Evolutionary conservation across 2,888 invertebrate genomes (phyloP).

Genomic region (Eumacrocentrus americanus): DNA sequence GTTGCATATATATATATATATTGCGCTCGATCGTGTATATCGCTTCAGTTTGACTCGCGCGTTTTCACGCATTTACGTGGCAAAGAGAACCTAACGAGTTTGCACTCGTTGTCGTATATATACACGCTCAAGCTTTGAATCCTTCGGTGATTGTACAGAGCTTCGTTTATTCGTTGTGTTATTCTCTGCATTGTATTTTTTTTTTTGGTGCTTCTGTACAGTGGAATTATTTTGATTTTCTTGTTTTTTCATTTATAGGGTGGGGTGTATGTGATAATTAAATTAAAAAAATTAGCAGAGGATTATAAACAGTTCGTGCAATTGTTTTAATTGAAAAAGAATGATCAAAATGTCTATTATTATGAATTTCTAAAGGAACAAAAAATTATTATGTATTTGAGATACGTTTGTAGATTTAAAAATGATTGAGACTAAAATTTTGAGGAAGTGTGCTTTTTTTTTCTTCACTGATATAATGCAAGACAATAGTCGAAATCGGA

Average conservation of each 20-base stretch:
- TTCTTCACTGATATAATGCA: background rate
- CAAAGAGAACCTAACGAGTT: slow-evolving; percentile 38
- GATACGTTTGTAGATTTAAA: too few species aligned
- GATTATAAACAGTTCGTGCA: too few species aligned
- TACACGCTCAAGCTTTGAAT: slow-evolving; percentile 21
- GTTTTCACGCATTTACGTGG: slow-evolving; percentile 30
- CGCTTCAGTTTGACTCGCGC: background rate
- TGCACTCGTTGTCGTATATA: slow-evolving; percentile 21
- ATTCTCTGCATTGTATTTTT: too few species aligned
- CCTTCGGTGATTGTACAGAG: slow-evolving; percentile 20
- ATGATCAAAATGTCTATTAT: too few species aligned
- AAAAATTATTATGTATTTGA: too few species aligned
- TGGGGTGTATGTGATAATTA: too few species aligned
- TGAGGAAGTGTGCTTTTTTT: background rate
- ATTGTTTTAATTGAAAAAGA: too few species aligned
- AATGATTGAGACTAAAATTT: background rate
- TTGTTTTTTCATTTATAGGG: too few species aligned
- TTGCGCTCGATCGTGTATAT: background rate
- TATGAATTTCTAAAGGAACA: too few species aligned
- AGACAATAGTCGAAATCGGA: slow-evolving; percentile 33
- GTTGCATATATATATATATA: background rate
- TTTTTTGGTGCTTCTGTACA: too few species aligned
- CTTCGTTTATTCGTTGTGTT: background rate
- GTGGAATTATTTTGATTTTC: too few species aligned
- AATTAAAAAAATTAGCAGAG: too few species aligned